phyloP scores from a whole-genome alignment of 2,888 invertebrate species.

The Protonemura montana region DNA sequence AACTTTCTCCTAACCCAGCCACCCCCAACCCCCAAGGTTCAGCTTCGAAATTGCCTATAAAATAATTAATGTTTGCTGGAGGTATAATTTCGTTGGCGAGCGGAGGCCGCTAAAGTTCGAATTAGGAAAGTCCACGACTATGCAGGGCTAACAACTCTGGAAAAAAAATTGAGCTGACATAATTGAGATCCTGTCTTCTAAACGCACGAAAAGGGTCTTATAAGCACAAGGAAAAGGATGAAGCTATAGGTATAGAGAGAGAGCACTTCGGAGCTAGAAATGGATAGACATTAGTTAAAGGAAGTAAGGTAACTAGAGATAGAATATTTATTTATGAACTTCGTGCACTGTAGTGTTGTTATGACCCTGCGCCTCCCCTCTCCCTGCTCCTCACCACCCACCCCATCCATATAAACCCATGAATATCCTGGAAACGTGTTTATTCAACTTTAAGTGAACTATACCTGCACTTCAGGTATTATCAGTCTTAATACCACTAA shows the following conservation, averaged over 20 bases:
- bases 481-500: too few relatives aligned
- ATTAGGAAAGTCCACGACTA: conserved; percentile 20
- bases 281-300: not conserved
- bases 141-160: not conserved
- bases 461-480: too few relatives aligned
- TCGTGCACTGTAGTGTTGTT: too few relatives aligned
- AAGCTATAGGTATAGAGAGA: not conserved
- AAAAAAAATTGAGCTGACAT: conserved; percentile 30
- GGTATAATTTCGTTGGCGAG: conserved; percentile 35
- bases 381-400: too few relatives aligned
- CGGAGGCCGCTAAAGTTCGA: conserved; percentile 35
- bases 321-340: too few relatives aligned
- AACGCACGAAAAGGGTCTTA: not conserved
- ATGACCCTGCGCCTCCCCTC: too few relatives aligned
- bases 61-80: conserved; percentile 40
- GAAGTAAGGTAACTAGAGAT: not conserved
- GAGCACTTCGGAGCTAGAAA: not conserved
- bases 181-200: conserved; percentile 35
- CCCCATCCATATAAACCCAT: too few relatives aligned
- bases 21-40: conserved; percentile 34
- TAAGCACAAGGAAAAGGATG: not conserved
- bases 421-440: too few relatives aligned
- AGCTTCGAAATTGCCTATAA: conserved; percentile 38
- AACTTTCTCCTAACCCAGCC: conserved; percentile 29
- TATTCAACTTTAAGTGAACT: too few relatives aligned